Evolutionary conservation across 2,113 vertebrate genomes (phyloP), one percentile per base, ranked within the genome.

Genomic region (Corvus moneduloides): DNA sequence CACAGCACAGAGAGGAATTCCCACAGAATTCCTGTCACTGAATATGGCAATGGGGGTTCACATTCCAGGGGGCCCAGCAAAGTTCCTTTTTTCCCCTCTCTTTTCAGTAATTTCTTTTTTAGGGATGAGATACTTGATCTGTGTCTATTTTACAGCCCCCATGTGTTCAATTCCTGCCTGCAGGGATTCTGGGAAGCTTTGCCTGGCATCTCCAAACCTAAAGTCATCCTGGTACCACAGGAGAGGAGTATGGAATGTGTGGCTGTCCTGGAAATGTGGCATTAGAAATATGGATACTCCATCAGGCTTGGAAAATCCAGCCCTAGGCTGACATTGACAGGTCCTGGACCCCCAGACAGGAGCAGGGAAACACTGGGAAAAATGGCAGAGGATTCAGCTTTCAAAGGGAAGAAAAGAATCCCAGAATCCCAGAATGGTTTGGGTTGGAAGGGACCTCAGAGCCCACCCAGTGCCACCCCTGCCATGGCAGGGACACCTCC

Each of bases 381-480:
- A 54, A 59, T 35, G 27, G 13, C 68, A 58, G 55, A 66, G 37
- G 8, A 55, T 28, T 56, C 56, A 24, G 18, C 35, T 41, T 74
- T 32, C 43, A 48, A 51, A 58, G 35, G 16, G 33, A 37, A 37
- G 37, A 30, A 23, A 15, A 28, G 7, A 64, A 22, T 43, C 30
- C 4, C 4, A 11, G 41, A 56, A 41, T 30, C 1, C 1, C 28
- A 28, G 49, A 56, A 26, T 22, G 16, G 24, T 11, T 55, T 79
- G 56, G 19, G 7, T 6, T 24, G 30, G 82, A 2, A 49, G 3
- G 20, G 30, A 66, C 1, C 2, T 56, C 0, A 43, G 2, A 35
- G 0, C 2, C 2, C 39, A 32, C 0, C 80, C 46, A 7, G 2
- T 15, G 1, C 71, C 71, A 56, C 24, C 46, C 35, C 46, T 10